Conservation (phyloP, 1,140 invertebrate genomes). For the Brachionus rotundiformis region DNA sequence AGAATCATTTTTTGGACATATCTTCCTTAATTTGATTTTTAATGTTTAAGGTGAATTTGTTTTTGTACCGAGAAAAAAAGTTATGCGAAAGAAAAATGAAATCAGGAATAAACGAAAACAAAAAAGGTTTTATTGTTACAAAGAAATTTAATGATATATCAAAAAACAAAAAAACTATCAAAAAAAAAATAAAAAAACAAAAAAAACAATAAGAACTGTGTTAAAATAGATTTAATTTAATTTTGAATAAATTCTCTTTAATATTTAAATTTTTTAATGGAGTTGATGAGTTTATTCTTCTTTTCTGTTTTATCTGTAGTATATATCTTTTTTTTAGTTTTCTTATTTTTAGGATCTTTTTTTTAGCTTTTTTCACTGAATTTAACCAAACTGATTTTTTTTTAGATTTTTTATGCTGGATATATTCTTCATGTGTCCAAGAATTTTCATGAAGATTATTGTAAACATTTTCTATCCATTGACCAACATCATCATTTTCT, state of each 20-base stretch:
- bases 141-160: conserved; percentile 2
- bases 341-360: neutral
- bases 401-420: neutral
- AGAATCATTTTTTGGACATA: neutral
- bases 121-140: conserved; percentile 1
- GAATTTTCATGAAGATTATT: neutral
- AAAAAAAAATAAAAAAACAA: conserved; percentile 2
- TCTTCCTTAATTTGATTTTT: neutral
- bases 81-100: neutral
- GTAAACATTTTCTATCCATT: neutral
- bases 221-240: conserved; percentile 3
- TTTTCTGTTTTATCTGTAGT: conserved; percentile 1
- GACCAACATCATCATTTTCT: neutral
- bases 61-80: conserved; percentile 12
- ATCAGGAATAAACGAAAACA: neutral
- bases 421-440: neutral
- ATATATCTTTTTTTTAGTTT: conserved; percentile 1
- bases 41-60: neutral
- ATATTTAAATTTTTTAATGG: conserved; percentile 1
- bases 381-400: neutral
- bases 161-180: conserved; percentile 1
- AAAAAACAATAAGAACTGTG: conserved; percentile 1
- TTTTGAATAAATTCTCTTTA: conserved; percentile 1
- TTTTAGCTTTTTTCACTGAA: neutral
- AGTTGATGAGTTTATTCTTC: neutral